Evolutionary conservation across 2,113 vertebrate species (phyloP), one percentile per base, ranked within the genome.

Genomic region (Poeciliopsis occidentalis): DNA sequence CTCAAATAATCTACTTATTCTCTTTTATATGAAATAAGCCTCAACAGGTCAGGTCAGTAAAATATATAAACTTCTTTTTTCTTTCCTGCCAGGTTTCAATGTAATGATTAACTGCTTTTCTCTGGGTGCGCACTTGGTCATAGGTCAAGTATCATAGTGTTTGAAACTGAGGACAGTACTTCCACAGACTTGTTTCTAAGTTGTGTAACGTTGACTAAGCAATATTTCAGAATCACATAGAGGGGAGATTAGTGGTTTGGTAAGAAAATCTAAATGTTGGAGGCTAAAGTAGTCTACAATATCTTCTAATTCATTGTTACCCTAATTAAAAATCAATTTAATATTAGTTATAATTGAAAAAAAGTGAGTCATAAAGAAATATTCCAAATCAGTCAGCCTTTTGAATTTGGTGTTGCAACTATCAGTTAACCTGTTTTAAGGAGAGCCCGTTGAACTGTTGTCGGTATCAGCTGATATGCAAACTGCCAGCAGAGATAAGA

Each of bases 51-150:
- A 54, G 17, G 51, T 54, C 4, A 54, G 22, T 57, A 57, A 57
- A n/a, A n/a, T n/a, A 57, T 57, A 57, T n/a, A 57, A 57, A 24
- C 17, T 8, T 54, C 47, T 15, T 24, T 51, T 54, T n/a, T n/a
- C 22, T 10, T 57, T 57, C 24, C 51, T 24, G 22, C 24, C 51
- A 24, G 5, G 19, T 57, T n/a, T 57, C 22, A 57, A 57, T 62
- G 29, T 62, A 62, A 62, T 62, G 60, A 62, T 62, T 62, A 62
- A 62, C 60, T 62, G 60, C 51, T 57, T 57, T 57, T 22, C 22
- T 57, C 24, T 57, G 51, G 22, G 51, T n/a, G 51, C 10, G 51
- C 27, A 29, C 26, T 30, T 62, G 60, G 29, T 62, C 60, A 62
- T 29, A 62, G 26, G 4, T 62, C 60, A 62, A 30, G 24, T n/a